These are phyloP conservation scores for Onychostoma macrolepis DNA, from an alignment of 2,113 vertebrate species.

Conservation along the genomic window DNA sequence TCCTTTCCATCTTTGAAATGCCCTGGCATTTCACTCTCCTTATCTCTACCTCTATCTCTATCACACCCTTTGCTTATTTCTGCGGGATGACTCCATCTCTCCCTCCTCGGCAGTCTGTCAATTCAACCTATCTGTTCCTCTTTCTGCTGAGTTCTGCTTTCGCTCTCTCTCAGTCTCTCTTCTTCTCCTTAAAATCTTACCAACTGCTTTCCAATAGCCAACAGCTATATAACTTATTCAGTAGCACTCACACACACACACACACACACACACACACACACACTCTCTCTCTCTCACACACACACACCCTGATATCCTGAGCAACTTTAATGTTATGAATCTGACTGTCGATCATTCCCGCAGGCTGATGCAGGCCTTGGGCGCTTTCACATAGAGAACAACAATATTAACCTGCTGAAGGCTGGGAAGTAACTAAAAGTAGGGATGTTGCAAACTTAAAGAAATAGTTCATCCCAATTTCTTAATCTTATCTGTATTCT, in stretches of 20 bases:
- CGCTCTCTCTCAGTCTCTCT: not conserved
- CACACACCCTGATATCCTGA: slow-evolving; percentile 10
- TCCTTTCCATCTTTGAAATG: slow-evolving; percentile 34
- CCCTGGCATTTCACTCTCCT: not conserved
- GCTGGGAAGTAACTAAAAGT: not conserved
- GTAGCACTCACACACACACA: not conserved
- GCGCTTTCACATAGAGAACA: slow-evolving; percentile 8
- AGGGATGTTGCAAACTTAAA: not conserved
- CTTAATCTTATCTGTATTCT: not conserved
- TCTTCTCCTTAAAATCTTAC: slow-evolving; percentile 27
- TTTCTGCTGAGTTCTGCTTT: slow-evolving; percentile 31
- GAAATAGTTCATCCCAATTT: not conserved
- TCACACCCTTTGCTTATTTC: slow-evolving; percentile 28
- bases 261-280: slow-evolving; percentile 13
- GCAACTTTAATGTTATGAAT: slow-evolving; percentile 24
- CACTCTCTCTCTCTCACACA: not conserved
- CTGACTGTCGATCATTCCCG: slow-evolving; percentile 10
- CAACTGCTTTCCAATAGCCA: slow-evolving; percentile 45
- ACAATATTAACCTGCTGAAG: slow-evolving; percentile 35
- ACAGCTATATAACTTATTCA: slow-evolving; percentile 59
- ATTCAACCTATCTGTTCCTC: slow-evolving; percentile 16
- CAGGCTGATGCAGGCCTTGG: not conserved
- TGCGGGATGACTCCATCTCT: slow-evolving; percentile 8
- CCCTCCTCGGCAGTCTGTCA: slow-evolving; percentile 3
- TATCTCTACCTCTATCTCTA: not conserved